Conservation (phyloP, 1,140 invertebrate species). For the Bombus pyrosoma region DNA sequence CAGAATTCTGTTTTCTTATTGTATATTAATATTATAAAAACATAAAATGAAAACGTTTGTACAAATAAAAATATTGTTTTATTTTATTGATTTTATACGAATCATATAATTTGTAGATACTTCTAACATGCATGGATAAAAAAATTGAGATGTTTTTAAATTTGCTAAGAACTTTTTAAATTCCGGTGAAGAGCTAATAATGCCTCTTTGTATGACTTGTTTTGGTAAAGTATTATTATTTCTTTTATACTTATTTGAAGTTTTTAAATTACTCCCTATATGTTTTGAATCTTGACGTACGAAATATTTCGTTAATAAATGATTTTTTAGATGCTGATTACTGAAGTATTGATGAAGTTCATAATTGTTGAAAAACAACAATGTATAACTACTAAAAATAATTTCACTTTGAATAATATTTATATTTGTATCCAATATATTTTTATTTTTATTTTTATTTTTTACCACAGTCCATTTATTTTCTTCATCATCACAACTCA, state of each 20-base stretch:
- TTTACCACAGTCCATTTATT: not conserved
- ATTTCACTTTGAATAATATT: slow-evolving; percentile 19
- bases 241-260: not conserved
- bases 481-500: not conserved
- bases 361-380: slow-evolving; percentile 18
- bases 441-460: not conserved
- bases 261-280: not conserved
- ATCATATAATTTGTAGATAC: slow-evolving; percentile 19
- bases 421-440: not conserved
- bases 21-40: not conserved
- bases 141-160: slow-evolving; percentile 8
- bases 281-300: not conserved
- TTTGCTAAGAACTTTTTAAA: slow-evolving; percentile 43
- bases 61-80: slow-evolving; percentile 6
- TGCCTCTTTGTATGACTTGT: not conserved
- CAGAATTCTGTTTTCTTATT: not conserved
- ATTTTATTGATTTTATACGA: slow-evolving; percentile 29
- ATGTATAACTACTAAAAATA: slow-evolving; percentile 9
- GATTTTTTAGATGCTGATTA: not conserved
- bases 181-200: slow-evolving; percentile 48
- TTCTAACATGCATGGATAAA: slow-evolving; percentile 18
- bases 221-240: not conserved
- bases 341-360: slow-evolving; percentile 2
- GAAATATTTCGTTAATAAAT: not conserved
- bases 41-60: slow-evolving; percentile 19